Evolutionary conservation across 2,797 vertebrate species (phyloP), one percentile per base, ranked within the genome.

Genomic region (Mallotus villosus): DNA sequence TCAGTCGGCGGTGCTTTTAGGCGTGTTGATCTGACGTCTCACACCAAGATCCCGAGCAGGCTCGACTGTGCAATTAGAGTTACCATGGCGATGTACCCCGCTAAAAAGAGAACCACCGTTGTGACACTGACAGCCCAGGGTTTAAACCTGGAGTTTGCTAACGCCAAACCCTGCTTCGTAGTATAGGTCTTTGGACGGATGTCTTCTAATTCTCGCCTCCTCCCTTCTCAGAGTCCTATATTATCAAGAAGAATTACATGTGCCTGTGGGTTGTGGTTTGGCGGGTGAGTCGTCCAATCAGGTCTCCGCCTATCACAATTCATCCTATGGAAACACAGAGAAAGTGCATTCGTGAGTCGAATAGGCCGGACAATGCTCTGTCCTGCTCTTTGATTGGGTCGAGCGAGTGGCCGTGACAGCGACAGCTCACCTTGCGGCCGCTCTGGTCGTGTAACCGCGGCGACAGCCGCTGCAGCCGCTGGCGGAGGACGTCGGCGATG

Each of bases 401-500:
- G 16, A 14, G 12, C 12, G 12, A 16, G 59, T 8, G 51, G 19
- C 51, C 51, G 6, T 7, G 51, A n/a, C n/a, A n/a, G 51, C 51
- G 51, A 55, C 51, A 69, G 70, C 88, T 88, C 85, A 97, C 97
- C 94, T 96, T 97, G 73, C 70, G 78, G 87, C 92, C 91, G 60
- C 85, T 73, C 80, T 88, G 87, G 41, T 67, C 85, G 71, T 91
- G 92, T 84, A 81, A 85, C 85, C 78, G 91, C 63, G 87, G 91
- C 64, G 84, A 85, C 77, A 95, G 85, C 61, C 85, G 88, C 70
- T 94, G 89, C 67, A 97, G 73, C 77, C 94, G 90, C 90, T 93
- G 89, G 60, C 84, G 89, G 90, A 97, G 78, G 73, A 91, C 65
- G 74, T 95, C 88, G 37, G 93, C 88, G 6, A 99, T 97, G 49